phyloP scores from a whole-genome alignment of 1,140 invertebrate species.

The Temnothorax longispinosus region DNA sequence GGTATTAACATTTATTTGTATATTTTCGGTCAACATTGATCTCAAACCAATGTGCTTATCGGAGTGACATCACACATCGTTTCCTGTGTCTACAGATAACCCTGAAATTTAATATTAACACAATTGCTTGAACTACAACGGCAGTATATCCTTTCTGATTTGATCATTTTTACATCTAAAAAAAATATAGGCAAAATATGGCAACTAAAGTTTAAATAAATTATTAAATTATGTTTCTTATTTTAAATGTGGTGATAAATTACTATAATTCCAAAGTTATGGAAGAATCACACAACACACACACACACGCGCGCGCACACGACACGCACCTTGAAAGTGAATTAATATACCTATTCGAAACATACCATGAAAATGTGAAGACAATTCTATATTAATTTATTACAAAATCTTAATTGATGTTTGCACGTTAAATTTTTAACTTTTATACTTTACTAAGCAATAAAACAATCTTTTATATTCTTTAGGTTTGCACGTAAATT shows the following conservation, averaged over 20 bases:
- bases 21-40: not conserved
- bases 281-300: no score
- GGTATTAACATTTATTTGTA: not conserved
- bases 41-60: not conserved
- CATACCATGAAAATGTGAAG: not conserved
- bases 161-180: not conserved
- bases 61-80: not conserved
- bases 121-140: not conserved
- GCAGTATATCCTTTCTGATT: not conserved
- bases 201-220: not conserved
- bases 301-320: no score
- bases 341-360: not conserved
- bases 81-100: slow-evolving; percentile 10
- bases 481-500: not conserved
- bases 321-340: not conserved
- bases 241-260: not conserved
- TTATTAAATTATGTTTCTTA: not conserved
- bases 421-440: not conserved
- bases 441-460: not conserved
- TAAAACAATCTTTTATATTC: not conserved
- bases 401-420: not conserved
- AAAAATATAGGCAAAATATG: not conserved
- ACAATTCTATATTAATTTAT: not conserved
- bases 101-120: slow-evolving; percentile 25
- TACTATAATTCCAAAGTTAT: not conserved